Conservation (phyloP, 2,888 invertebrate genomes). For the Megamerina dolium region DNA sequence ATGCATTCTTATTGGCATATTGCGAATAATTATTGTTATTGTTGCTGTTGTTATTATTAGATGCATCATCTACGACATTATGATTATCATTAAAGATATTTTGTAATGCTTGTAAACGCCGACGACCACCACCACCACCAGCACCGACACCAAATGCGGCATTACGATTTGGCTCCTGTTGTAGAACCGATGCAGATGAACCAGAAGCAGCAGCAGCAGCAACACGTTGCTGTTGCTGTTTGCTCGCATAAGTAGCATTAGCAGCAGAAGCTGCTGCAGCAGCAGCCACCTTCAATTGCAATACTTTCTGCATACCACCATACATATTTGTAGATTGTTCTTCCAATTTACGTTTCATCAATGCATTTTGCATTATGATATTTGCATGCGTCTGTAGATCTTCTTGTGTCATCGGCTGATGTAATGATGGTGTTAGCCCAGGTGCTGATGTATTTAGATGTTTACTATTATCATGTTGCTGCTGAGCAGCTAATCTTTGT, state of each 20-base stretch:
- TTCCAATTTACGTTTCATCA: slow-evolving; percentile 44
- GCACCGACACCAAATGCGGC: too few species aligned
- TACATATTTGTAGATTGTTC: slow-evolving; percentile 32
- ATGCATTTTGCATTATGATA: slow-evolving; percentile 45
- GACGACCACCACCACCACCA: slow-evolving; percentile 11
- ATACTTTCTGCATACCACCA: slow-evolving; percentile 31
- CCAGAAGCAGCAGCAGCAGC: too few species aligned
- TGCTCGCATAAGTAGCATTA: slow-evolving; percentile 7
- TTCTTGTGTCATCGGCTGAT: slow-evolving; percentile 36
- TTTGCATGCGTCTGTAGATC: slow-evolving; percentile 44
- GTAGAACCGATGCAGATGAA: too few species aligned
- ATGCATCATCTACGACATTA: slow-evolving; percentile 19
- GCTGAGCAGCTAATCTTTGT: slow-evolving; percentile 37
- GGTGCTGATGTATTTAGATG: slow-evolving; percentile 8
- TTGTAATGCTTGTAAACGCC: slow-evolving; percentile 27
- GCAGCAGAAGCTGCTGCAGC: slow-evolving; percentile 19
- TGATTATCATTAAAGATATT: slow-evolving; percentile 24
- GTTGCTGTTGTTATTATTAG: slow-evolving; percentile 20
- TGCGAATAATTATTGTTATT: slow-evolving; percentile 19
- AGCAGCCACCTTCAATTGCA: slow-evolving; percentile 31
- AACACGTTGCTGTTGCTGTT: slow-evolving; percentile 23
- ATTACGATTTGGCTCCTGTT: slow-evolving; percentile 10
- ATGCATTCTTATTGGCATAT: slow-evolving; percentile 3
- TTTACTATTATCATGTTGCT: slow-evolving; percentile 27
- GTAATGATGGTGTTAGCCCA: not conserved